Evolutionary conservation across 1,140 invertebrate genomes (phyloP).

Genomic region (Papilio polytes): DNA sequence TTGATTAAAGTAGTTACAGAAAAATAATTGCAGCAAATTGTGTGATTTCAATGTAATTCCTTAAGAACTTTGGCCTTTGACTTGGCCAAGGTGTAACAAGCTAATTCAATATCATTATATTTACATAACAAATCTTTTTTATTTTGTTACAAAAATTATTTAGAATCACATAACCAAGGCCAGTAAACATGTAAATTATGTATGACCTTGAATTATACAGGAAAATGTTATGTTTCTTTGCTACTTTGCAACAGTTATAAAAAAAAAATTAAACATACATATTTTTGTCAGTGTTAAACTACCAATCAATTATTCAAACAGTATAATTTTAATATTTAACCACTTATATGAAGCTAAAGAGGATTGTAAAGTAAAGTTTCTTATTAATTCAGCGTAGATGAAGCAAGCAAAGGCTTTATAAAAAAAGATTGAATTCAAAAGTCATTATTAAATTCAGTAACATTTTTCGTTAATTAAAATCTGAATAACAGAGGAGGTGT

Average conservation of each 20-base stretch:
- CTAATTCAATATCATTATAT: not conserved
- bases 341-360: too few relatives aligned
- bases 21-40: not conserved
- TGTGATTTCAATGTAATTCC: not conserved
- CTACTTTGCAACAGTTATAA: too few relatives aligned
- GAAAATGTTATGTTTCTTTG: not conserved
- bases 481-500: constrained; percentile 38
- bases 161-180: too few relatives aligned
- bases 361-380: too few relatives aligned
- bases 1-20: not conserved
- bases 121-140: not conserved
- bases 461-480: not conserved
- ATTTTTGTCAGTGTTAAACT: too few relatives aligned
- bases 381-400: too few relatives aligned
- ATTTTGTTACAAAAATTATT: too few relatives aligned
- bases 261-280: too few relatives aligned
- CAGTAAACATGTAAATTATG: not conserved
- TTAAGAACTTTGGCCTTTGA: constrained; percentile 9
- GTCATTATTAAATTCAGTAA: not conserved
- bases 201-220: not conserved
- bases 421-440: not conserved
- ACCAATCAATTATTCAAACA: too few relatives aligned
- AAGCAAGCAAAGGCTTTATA: too few relatives aligned
- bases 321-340: too few relatives aligned
- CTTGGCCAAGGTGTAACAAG: not conserved